These are phyloP conservation scores for Loxodonta africana DNA, from an alignment of 2,113 vertebrate species.

Conservation along the genomic window DNA sequence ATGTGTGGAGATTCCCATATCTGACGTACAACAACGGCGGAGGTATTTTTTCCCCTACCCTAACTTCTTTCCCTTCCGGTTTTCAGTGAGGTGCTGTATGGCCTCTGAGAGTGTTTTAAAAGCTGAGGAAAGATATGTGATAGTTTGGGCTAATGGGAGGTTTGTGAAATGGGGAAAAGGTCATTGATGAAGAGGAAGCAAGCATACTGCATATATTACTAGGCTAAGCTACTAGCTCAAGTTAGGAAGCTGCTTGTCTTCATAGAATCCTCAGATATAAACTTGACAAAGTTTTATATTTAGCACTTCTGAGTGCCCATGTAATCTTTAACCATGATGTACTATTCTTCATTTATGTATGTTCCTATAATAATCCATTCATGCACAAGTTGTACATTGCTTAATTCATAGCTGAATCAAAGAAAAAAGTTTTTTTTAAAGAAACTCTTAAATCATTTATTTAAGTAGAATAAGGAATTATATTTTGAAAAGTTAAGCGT, in stretches of 20 bases:
- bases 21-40: constrained; percentile 97
- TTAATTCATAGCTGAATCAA: constrained; percentile 37
- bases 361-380: constrained; percentile 32
- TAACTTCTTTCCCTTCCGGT: background rate
- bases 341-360: constrained; percentile 21
- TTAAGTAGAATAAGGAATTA: background rate
- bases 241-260: background rate
- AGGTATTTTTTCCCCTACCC: constrained; percentile 85
- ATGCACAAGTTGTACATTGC: background rate
- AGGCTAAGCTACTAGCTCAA: background rate
- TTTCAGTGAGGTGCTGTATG: background rate
- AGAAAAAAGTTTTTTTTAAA: constrained; percentile 48
- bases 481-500: constrained; percentile 47
- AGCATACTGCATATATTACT: background rate
- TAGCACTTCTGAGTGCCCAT: background rate
- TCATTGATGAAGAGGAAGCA: background rate
- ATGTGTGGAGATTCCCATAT: constrained; percentile 98
- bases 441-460: background rate
- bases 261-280: constrained; percentile 45
- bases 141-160: background rate
- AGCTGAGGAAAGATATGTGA: background rate
- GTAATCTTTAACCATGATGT: constrained; percentile 6
- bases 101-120: constrained; percentile 25
- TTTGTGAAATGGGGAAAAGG: background rate
- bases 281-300: constrained; percentile 42